These are phyloP conservation scores for Enteromius treurensis DNA, from an alignment of 2,797 vertebrate species.

Conservation along the genomic window DNA sequence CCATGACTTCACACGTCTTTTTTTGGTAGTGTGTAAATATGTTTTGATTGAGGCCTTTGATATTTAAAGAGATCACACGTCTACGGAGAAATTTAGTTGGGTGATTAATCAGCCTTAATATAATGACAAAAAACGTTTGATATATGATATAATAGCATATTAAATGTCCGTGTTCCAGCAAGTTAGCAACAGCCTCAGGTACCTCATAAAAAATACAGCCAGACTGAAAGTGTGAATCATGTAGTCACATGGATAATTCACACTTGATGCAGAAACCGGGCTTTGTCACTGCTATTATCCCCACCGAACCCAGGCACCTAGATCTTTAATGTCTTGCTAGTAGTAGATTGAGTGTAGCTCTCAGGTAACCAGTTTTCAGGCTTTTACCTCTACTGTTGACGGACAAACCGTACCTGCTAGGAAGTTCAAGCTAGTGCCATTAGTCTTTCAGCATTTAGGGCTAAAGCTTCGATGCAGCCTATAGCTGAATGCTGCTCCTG, in stretches of 20 bases:
- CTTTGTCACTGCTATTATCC: conserved; percentile 32
- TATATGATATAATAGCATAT: conserved; percentile 48
- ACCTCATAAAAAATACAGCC: conserved; percentile 39
- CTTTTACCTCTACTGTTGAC: conserved; percentile 67
- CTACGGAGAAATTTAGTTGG: neutral
- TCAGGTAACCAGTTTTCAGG: conserved; percentile 63
- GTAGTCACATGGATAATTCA: conserved; percentile 30
- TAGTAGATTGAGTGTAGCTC: conserved; percentile 56
- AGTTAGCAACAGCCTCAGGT: conserved; percentile 39
- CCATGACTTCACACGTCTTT: conserved; percentile 60
- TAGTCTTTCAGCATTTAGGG: conserved; percentile 67
- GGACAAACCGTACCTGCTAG: conserved; percentile 65
- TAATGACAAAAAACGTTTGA: conserved; percentile 30
- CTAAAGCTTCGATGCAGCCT: conserved; percentile 49
- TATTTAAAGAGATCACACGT: conserved; percentile 29
- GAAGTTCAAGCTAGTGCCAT: conserved; percentile 66
- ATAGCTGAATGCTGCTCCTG: conserved; percentile 55
- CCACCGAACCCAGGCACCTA: conserved; percentile 26
- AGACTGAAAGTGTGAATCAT: conserved; percentile 42
- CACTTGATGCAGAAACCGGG: conserved; percentile 25
- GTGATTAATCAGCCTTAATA: conserved; percentile 40
- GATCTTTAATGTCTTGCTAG: conserved; percentile 46
- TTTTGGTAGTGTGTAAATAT: conserved; percentile 30
- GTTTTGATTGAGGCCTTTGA: conserved; percentile 31
- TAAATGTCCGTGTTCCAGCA: conserved; percentile 39